These are phyloP conservation scores for Drosophila meridionalis DNA, from an alignment of 2,888 invertebrate genomes.

Conservation along the genomic window DNA sequence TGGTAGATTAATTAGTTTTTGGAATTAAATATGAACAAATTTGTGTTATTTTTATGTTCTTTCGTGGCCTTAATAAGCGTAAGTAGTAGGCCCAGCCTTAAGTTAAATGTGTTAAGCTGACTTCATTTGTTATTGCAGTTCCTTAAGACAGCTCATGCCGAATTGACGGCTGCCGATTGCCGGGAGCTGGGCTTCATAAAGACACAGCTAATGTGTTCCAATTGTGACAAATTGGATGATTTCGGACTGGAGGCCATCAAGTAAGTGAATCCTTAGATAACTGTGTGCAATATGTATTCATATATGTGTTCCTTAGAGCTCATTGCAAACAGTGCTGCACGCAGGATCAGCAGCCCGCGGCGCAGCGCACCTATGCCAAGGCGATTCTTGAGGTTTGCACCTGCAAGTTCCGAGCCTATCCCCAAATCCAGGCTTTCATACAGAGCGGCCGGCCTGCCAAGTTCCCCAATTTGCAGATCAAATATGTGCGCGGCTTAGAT, in stretches of 20 bases:
- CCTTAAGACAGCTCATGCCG: conserved; percentile 79
- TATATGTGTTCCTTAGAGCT: conserved; percentile 77
- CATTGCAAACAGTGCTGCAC: conserved; percentile 92
- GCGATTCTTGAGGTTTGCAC: conserved; percentile 98
- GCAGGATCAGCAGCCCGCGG: conserved; percentile 88
- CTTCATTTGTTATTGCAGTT: conserved; percentile 18
- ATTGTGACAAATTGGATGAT: conserved; percentile 93
- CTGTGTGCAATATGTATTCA: not conserved
- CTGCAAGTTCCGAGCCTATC: conserved; percentile 99
- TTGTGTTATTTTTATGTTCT: conserved; percentile 26
- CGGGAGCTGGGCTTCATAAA: conserved; percentile 93
- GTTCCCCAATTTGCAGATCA: conserved; percentile 96
- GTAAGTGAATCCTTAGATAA: conserved; percentile 49
- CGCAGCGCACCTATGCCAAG: conserved; percentile 92
- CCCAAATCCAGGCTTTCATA: conserved; percentile 99
- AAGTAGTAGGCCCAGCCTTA: conserved; percentile 7
- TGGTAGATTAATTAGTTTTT: conserved; percentile 53
- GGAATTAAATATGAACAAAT: conserved; percentile 48
- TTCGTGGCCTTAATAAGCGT: conserved; percentile 47
- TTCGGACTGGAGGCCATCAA: conserved; percentile 85
- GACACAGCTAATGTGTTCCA: conserved; percentile 93
- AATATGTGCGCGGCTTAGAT: conserved; percentile 96
- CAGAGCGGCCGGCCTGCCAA: conserved; percentile 95
- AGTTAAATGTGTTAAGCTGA: not conserved
- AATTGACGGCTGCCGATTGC: conserved; percentile 93